Evolutionary conservation across 2,888 invertebrate genomes (phyloP), one percentile per base, ranked within the genome.

Genomic region (Heliconius cydno): DNA sequence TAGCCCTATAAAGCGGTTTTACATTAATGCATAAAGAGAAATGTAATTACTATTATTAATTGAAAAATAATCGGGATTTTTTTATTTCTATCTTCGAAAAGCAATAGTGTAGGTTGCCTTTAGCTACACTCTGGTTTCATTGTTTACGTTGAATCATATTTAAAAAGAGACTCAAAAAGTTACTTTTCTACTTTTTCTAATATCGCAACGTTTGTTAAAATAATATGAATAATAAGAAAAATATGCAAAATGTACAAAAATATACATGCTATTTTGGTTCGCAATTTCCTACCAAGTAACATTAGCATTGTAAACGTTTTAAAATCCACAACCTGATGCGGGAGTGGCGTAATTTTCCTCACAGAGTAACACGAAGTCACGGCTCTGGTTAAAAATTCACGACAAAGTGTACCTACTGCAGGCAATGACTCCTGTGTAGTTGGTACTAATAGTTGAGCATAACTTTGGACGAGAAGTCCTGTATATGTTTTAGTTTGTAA

Each of bases 381-480:
- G 41, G 77, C 52, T 28, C 34, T 60, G 66, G 41, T 38, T 79
- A 79, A 79, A 77, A 68, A 77, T 79, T 79, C 67, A 79, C 73
- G 68, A 73, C 73, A 6, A 77, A 38, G 71, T 73, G 52, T 66
- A 63, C 19, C 6, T 66, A 63, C 65, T 28, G 72, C 72, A 34
- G 57, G 57, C 57, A 57, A 66, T 78, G 72, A 78, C 73, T 72
- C 25, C 46, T 66, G 52, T 66, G 19, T 60, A 60, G n/a, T 60
- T 22, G 22, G 60, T 52, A 66, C 78, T 52, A 34, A 60, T 15
- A n/a, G 60, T n/a, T 9, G 9, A 13, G 52, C 6, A n/a, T 57
- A n/a, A 57, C 57, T 34, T 57, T 34, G 13, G n/a, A 52, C n/a
- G 34, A 6, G 12, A 60, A 57, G 12, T 19, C 22, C 10, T 30